Conservation (phyloP, 2,113 vertebrate genomes). For the Channa argus region DNA sequence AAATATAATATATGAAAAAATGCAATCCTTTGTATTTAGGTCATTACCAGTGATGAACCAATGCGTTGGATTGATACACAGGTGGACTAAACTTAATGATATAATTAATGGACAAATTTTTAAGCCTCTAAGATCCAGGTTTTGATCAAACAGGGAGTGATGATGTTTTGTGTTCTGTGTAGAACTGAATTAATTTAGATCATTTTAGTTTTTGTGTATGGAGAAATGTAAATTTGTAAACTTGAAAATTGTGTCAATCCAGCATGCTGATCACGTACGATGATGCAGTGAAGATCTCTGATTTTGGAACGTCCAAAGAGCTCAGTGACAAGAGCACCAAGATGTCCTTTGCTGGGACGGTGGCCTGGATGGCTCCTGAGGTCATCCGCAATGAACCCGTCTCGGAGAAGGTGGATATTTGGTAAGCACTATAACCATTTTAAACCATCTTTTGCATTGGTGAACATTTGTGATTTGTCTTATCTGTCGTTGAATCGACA, state of each 20-base stretch:
- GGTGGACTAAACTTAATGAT: too few species aligned
- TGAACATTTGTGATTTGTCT: slow-evolving; percentile 35
- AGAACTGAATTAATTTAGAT: background rate
- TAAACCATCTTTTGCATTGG: slow-evolving; percentile 4
- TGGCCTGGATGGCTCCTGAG: slow-evolving; percentile 99
- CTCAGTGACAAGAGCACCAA: slow-evolving; percentile 98
- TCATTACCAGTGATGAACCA: too few species aligned
- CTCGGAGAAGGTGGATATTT: slow-evolving; percentile 99
- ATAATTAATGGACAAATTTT: background rate
- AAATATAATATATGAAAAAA: too few species aligned
- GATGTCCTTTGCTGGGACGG: slow-evolving; percentile 98
- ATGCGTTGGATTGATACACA: too few species aligned
- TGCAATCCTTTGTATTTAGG: too few species aligned
- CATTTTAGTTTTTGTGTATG: background rate
- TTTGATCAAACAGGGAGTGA: too few species aligned
- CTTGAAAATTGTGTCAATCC: slow-evolving; percentile 29
- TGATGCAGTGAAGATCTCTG: slow-evolving; percentile 98
- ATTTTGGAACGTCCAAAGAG: slow-evolving; percentile 98
- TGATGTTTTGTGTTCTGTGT: background rate
- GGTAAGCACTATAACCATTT: slow-evolving; percentile 82
- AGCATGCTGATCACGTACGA: slow-evolving; percentile 99
- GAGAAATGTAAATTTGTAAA: background rate
- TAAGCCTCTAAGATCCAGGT: background rate
- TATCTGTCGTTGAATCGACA: slow-evolving; percentile 58
- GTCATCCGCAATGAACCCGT: slow-evolving; percentile 98